Base-by-base conservation (phyloP, 1,140 invertebrate genomes). In the Homarus americanus region DNA sequence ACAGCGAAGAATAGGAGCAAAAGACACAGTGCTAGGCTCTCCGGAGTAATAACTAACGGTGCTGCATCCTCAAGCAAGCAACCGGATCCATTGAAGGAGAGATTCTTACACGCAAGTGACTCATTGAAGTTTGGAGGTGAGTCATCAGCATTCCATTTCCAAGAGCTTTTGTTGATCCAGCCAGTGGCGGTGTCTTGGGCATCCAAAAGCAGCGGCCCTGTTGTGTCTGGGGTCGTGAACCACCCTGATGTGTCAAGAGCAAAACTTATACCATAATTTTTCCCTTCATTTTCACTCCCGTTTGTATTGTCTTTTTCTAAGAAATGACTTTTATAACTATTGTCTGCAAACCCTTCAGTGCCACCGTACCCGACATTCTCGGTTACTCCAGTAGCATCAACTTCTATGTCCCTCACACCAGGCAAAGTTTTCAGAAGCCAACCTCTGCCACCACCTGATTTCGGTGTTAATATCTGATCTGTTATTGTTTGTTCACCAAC, bases 1-100 rank as follows among this genome's bases (percentile, higher is more conserved):
- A 96, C 93, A 20, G 96, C 96, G 92, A 96, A 96, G 1, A 95
- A 89, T 15, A 95, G 93, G 0, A 96, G 93, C 0, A 96, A 87
- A 0, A 95, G 82, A 63, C 92, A 92, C 41, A 93, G 78, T 2
- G 91, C 53, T 4, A 92, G 44, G 73, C 82, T 82, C 82, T 93
- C 92, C 4, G 92, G 91, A 5, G 90, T 91, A 28, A 91, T 75
- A n/a, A 79, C 83, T 1, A 93, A n/a, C 24, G 88, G 89, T 0
- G 63, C 36, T 5, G 24, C 34, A 10, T 73, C 75, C 5, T 85
- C 82, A 34, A 20, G 7, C 0, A 15, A 53, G 63, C 82, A 86
- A 2, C 44, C 78, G 15, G 83, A 85, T 1, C 69, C 88, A 32
- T 90, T 83, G 32, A 83, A 41, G n/a, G 88, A 90, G n/a, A 90